Evolutionary conservation across 64 coral and sea anemone species (phyloP), one percentile per base, ranked within the genome.

Genomic region (Astreopora myriophthalma): DNA sequence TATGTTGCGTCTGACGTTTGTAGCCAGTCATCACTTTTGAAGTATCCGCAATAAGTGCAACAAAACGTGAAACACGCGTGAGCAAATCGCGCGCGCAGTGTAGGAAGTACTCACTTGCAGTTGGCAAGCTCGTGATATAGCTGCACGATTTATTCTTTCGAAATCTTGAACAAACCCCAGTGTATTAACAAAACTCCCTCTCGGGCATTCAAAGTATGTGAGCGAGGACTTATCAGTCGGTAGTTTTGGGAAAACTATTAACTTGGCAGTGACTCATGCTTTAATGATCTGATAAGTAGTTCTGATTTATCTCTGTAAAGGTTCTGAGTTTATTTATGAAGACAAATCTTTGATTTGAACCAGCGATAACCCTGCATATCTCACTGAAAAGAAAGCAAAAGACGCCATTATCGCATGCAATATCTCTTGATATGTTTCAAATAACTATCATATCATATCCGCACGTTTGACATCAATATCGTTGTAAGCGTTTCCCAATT

Each of bases 361-460:
- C 17, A 5, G 12, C 49, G 78, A 81, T 81, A 81, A 81, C 78
- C 78, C 20, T n/a, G 52, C 19, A 37, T 33, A 57, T 34, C 10
- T 36, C 28, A 31, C 69, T 71, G 31, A 76, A 22, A 48, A 76
- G 74, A 76, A 76, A 49, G 38, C 74, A 76, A 76, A 76, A 76
- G 25, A 76, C 31, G 7, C 52, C 13, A 52, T 62, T 62, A 81
- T 62, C 51, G 6, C 51, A 62, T 60, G 51, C 78, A 81, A 34
- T 62, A 62, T 81, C 78, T 81, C 51, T 51, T 81, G 29, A 61
- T 81, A 48, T 61, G 17, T 36, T 81, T 61, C 29, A 62, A 81
- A 81, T 81, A 81, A 81, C 62, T 81, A 35, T 81, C 78, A 81
- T 62, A 81, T 81, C 78, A 81, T 62, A 81, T 81, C 78, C 30